Conservation (phyloP, 2,888 invertebrate genomes). For the Papilio gigon region DNA sequence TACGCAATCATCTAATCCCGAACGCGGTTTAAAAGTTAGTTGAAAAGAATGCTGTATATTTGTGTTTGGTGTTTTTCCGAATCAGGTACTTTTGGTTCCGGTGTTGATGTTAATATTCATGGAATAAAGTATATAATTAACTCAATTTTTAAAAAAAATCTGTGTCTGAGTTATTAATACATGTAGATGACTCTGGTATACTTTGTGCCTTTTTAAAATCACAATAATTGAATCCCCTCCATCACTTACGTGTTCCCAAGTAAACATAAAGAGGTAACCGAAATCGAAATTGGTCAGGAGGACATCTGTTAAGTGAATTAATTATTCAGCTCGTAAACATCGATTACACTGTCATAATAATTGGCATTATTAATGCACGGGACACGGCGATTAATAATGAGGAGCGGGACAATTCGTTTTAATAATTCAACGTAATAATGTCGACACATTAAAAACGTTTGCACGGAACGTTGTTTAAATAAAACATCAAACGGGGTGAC, state of each 20-base stretch:
- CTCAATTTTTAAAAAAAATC: too few relatives aligned
- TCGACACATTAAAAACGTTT: constrained; percentile 43
- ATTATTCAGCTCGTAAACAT: constrained; percentile 27
- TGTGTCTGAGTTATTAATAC: too few relatives aligned
- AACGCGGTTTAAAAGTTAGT: not conserved
- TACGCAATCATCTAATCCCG: not conserved
- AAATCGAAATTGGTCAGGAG: constrained; percentile 21
- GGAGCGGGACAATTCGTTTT: constrained; percentile 19
- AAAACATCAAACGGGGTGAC: constrained; percentile 68
- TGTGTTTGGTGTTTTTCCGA: not conserved
- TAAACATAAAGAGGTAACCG: constrained; percentile 12
- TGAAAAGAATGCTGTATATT: not conserved
- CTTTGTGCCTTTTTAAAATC: not conserved
- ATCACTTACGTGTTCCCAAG: not conserved
- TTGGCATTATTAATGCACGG: constrained; percentile 26
- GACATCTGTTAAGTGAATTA: constrained; percentile 35
- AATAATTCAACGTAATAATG: constrained; percentile 40
- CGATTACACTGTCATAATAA: constrained; percentile 30
- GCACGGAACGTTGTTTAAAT: constrained; percentile 59
- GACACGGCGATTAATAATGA: constrained; percentile 22
- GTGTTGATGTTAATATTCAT: too few relatives aligned
- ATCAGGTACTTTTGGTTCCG: too few relatives aligned
- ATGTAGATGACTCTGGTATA: too few relatives aligned
- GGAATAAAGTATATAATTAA: too few relatives aligned
- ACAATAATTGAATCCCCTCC: not conserved